phyloP scores from a whole-genome alignment of 2,888 invertebrate species.

The Neoaliturus tenellus region DNA sequence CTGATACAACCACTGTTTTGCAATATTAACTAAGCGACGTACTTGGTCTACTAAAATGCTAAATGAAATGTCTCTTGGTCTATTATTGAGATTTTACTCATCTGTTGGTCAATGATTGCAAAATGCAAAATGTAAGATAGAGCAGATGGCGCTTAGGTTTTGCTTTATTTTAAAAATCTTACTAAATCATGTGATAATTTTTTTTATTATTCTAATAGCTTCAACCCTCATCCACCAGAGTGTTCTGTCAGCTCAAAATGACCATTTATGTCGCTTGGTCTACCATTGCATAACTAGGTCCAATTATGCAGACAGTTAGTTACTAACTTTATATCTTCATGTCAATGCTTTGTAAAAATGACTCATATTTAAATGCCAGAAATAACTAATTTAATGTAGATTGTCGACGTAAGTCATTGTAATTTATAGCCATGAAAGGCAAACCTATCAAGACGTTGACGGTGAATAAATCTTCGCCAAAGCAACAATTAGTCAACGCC shows the following conservation, averaged over 20 bases:
- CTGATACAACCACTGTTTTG: constrained; percentile 16
- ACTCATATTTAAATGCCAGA: too few relatives aligned
- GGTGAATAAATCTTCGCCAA: too few relatives aligned
- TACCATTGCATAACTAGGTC: constrained; percentile 38
- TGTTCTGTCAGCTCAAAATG: constrained; percentile 29
- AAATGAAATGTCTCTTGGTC: constrained; percentile 26
- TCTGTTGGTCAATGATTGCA: constrained; percentile 28
- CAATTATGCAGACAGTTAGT: too few relatives aligned
- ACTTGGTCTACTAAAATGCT: constrained; percentile 22
- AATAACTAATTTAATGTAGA: too few relatives aligned
- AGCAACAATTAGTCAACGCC: too few relatives aligned
- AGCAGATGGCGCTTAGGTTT: constrained; percentile 27
- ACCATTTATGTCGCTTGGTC: constrained; percentile 36
- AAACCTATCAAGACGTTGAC: too few relatives aligned
- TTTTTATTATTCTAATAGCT: constrained; percentile 12
- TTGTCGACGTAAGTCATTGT: too few relatives aligned
- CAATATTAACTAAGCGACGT: constrained; percentile 5
- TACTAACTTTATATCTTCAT: too few relatives aligned
- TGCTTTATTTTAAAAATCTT: neutral
- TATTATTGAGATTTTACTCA: constrained; percentile 32
- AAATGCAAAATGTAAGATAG: constrained; percentile 5
- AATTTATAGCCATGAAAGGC: too few relatives aligned
- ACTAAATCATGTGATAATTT: neutral
- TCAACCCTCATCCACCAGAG: constrained; percentile 24
- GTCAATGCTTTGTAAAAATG: too few relatives aligned